Conservation (phyloP, 2,888 invertebrate genomes). For the Ectemnius cavifrons region DNA sequence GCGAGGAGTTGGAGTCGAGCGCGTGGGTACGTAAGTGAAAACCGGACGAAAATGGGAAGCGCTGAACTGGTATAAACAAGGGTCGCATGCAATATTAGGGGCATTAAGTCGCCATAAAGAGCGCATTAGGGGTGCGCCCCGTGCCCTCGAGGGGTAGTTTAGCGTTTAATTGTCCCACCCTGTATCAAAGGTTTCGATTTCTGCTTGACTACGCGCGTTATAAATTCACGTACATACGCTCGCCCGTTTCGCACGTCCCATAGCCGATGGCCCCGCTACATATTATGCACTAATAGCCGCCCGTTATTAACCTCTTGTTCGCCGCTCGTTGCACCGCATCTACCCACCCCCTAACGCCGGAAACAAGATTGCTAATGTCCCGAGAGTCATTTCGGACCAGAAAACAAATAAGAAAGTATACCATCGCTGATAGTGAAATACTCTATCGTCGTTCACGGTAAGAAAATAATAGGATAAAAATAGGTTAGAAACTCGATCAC, state of each 20-base stretch:
- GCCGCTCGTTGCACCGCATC: not conserved
- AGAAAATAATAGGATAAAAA: no score
- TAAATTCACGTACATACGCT: slow-evolving; percentile 61
- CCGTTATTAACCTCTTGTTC: slow-evolving; percentile 14
- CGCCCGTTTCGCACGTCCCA: slow-evolving; percentile 52
- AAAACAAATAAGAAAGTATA: not conserved
- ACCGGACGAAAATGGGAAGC: slow-evolving; percentile 72
- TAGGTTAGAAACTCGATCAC: no score
- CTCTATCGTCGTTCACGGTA: no score
- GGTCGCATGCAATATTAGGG: slow-evolving; percentile 77
- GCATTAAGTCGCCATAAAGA: slow-evolving; percentile 78
- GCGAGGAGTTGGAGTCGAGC: slow-evolving; percentile 1
- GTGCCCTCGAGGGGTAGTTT: slow-evolving; percentile 78
- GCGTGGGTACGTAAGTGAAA: slow-evolving; percentile 57
- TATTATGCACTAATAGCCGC: slow-evolving; percentile 27
- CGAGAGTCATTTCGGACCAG: not conserved
- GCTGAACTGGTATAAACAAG: slow-evolving; percentile 76
- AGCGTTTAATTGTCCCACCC: slow-evolving; percentile 77
- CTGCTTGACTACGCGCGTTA: slow-evolving; percentile 70
- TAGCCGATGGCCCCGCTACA: slow-evolving; percentile 18
- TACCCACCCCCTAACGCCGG: not conserved
- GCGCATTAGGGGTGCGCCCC: slow-evolving; percentile 75
- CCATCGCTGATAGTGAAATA: no score
- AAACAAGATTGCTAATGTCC: slow-evolving; percentile 5
- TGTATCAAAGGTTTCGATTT: slow-evolving; percentile 78